Evolutionary conservation across 1,140 invertebrate genomes (phyloP).

Genomic region (Drosophila sechellia): DNA sequence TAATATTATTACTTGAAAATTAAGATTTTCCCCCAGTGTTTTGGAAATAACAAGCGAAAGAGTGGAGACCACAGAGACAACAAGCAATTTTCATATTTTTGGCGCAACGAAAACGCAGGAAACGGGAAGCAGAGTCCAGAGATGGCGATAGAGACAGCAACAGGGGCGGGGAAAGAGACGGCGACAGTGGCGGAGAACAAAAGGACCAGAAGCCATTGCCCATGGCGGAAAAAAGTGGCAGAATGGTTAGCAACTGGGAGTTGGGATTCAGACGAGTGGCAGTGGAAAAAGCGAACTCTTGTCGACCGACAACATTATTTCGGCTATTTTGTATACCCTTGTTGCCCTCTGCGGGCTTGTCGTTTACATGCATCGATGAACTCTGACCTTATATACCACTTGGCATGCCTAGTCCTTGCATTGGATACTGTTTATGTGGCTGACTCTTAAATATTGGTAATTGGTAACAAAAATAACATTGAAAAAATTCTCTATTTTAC

Average conservation of each 20-base stretch:
- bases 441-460: not conserved
- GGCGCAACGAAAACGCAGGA: slow-evolving; percentile 44
- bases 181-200: slow-evolving; percentile 28
- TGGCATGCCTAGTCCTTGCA: not conserved
- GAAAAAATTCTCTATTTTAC: not conserved
- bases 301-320: slow-evolving; percentile 44
- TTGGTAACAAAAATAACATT: not conserved
- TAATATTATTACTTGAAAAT: too few species aligned
- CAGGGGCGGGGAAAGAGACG: not conserved
- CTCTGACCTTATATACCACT: slow-evolving; percentile 1
- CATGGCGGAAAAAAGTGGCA: slow-evolving; percentile 51
- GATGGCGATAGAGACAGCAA: slow-evolving; percentile 3
- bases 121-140: slow-evolving; percentile 25
- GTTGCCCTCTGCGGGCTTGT: slow-evolving; percentile 3
- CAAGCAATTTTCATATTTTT: slow-evolving; percentile 71
- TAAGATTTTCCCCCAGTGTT: not conserved
- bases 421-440: too few species aligned
- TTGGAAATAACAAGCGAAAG: not conserved
- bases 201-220: slow-evolving; percentile 49
- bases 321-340: slow-evolving; percentile 34
- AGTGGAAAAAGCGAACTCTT: slow-evolving; percentile 37
- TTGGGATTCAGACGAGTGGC: slow-evolving; percentile 2
- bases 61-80: slow-evolving; percentile 25
- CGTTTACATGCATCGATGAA: slow-evolving; percentile 1
- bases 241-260: slow-evolving; percentile 32